Percentiles rank a stretch among this genome's conserved stretches.
Evolutionary conservation across 92 coral and sea anemone species (phyloP).

Genomic region (Zoanthus sociatus): DNA sequence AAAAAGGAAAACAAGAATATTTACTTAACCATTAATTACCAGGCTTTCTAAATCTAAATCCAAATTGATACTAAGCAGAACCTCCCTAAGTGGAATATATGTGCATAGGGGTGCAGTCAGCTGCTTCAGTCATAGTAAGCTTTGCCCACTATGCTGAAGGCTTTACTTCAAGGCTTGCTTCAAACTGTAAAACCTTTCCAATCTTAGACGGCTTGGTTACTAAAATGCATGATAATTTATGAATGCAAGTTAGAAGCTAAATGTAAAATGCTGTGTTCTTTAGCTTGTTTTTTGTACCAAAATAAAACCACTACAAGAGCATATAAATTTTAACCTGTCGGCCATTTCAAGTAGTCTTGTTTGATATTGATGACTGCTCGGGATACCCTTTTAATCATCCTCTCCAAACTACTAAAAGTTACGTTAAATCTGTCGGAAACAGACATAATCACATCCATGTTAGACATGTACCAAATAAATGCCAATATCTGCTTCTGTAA

Average conservation of each 20-base stretch:
- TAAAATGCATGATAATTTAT: conserved; percentile 15
- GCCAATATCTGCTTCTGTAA: conserved; percentile 28
- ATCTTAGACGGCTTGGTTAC: background rate
- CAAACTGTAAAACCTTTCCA: background rate
- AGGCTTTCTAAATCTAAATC: background rate
- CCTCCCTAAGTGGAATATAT: conserved; percentile 25
- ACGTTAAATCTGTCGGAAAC: conserved; percentile 49
- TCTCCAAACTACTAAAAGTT: conserved; percentile 44
- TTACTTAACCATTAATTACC: conserved; percentile 18
- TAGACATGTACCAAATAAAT: conserved; percentile 27
- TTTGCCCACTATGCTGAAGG: conserved; percentile 16
- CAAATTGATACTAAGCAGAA: conserved; percentile 16
- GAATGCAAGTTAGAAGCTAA: conserved; percentile 8
- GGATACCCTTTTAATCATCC: conserved; percentile 43
- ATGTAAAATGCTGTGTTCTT: background rate
- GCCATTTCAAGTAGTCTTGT: conserved; percentile 46
- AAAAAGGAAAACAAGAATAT: conserved; percentile 8
- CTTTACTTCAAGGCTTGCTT: background rate
- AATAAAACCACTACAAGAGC: conserved; percentile 19
- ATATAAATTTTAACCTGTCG: conserved; percentile 23
- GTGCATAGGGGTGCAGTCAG: conserved; percentile 20
- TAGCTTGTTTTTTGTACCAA: conserved; percentile 12
- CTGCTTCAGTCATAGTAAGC: background rate
- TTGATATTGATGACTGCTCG: conserved; percentile 28
- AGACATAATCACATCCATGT: conserved; percentile 29